phyloP scores from a whole-genome alignment of 1,140 invertebrate species.

The Physella acuta region DNA sequence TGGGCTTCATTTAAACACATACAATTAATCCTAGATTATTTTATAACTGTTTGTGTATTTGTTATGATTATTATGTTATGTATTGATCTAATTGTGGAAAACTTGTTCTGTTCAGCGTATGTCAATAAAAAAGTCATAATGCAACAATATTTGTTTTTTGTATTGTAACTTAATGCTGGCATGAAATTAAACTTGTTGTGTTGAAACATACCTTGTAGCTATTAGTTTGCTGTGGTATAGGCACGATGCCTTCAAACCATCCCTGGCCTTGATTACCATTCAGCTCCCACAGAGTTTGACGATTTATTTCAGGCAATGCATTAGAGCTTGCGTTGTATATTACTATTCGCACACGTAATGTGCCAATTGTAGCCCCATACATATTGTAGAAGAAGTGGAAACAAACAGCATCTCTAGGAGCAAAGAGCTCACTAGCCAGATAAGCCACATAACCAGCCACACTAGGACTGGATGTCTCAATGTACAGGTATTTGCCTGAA shows the following conservation, averaged over 20 bases:
- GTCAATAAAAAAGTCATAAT: too few relatives aligned
- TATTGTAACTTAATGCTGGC: too few relatives aligned
- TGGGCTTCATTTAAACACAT: too few relatives aligned
- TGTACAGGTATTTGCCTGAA: slow-evolving; percentile 48
- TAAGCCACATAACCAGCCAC: slow-evolving; percentile 42
- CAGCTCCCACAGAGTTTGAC: slow-evolving; percentile 35
- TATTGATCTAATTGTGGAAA: too few relatives aligned
- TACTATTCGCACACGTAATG: slow-evolving; percentile 27
- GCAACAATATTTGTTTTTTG: too few relatives aligned
- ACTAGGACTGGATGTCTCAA: slow-evolving; percentile 34
- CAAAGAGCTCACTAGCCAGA: slow-evolving; percentile 40
- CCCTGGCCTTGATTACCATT: slow-evolving; percentile 45
- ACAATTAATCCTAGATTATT: too few relatives aligned
- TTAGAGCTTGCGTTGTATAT: slow-evolving; percentile 3
- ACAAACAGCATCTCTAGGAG: slow-evolving; percentile 28
- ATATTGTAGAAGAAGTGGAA: slow-evolving; percentile 42
- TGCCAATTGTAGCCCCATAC: slow-evolving; percentile 36
- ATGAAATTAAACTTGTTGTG: too few relatives aligned
- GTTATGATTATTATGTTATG: too few relatives aligned
- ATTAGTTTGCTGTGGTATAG: slow-evolving; percentile 33
- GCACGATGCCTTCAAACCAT: slow-evolving; percentile 46
- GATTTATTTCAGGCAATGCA: neutral
- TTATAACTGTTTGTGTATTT: too few relatives aligned
- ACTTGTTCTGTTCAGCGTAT: too few relatives aligned
- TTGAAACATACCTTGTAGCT: slow-evolving; percentile 25